Conservation (phyloP, 2,797 vertebrate species). For the Garrulus glandarius region DNA sequence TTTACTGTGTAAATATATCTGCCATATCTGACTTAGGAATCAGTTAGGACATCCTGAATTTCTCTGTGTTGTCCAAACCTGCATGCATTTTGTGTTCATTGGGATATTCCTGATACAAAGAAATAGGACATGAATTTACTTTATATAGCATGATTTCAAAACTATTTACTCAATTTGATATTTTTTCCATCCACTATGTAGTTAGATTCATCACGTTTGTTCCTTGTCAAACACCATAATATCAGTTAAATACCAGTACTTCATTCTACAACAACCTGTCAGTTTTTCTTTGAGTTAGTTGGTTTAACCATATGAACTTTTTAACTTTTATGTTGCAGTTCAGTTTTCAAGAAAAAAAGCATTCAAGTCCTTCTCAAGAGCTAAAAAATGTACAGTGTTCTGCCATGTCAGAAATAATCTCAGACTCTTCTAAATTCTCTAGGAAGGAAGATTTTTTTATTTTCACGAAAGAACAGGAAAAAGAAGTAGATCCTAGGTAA, state of each 20-base stretch:
- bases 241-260: not conserved
- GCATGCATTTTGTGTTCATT: not conserved
- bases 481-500: conserved; percentile 71
- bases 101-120: not conserved
- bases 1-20: not conserved
- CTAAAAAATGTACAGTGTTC: conserved; percentile 25
- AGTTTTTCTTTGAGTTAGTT: not conserved
- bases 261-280: not conserved
- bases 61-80: not conserved
- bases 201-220: not conserved
- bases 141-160: not conserved
- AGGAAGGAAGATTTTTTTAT: conserved; percentile 80
- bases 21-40: not conserved
- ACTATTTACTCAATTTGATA: not conserved
- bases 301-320: not conserved
- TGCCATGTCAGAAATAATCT: conserved; percentile 29
- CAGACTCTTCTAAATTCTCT: conserved; percentile 13
- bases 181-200: not conserved
- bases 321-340: conserved; percentile 48
- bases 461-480: conserved; percentile 36
- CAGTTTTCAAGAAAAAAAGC: conserved; percentile 38
- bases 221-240: not conserved
- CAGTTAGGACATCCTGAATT: not conserved
- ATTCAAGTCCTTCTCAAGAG: conserved; percentile 33
- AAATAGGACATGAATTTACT: not conserved